phyloP scores from a whole-genome alignment of 2,888 invertebrate genomes.

The Himalopsyche tibetana region DNA sequence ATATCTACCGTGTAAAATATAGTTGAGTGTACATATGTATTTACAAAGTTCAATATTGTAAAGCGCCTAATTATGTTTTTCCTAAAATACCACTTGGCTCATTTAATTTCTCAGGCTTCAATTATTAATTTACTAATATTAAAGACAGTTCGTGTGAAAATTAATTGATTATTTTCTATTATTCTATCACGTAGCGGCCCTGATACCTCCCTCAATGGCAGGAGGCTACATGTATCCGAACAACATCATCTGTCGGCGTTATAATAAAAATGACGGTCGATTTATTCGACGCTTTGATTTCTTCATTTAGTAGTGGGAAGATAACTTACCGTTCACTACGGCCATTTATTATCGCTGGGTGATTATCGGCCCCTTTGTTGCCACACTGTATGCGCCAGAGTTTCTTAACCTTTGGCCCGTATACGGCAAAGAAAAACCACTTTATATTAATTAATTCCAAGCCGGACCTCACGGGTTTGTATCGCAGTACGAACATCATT shows the following conservation, averaged over 20 bases:
- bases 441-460: no score
- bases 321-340: slow-evolving; percentile 35
- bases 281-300: slow-evolving; percentile 61
- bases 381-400: slow-evolving; percentile 18
- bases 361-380: slow-evolving; percentile 52
- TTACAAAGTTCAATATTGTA: no score
- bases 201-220: background rate
- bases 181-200: background rate
- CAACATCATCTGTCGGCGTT: slow-evolving; percentile 57
- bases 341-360: slow-evolving; percentile 49
- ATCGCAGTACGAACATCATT: no score
- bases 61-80: no score
- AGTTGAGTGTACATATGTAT: no score
- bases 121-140: no score
- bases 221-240: background rate
- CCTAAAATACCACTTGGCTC: no score
- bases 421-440: background rate
- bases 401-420: background rate
- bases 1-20: no score
- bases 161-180: no score
- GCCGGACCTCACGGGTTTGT: no score
- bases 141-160: no score
- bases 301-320: slow-evolving; percentile 60
- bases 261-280: slow-evolving; percentile 60
- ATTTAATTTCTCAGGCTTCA: no score